Evolutionary conservation across 2,797 vertebrate species (phyloP).

Genomic region (Neopelma chrysocephalum): DNA sequence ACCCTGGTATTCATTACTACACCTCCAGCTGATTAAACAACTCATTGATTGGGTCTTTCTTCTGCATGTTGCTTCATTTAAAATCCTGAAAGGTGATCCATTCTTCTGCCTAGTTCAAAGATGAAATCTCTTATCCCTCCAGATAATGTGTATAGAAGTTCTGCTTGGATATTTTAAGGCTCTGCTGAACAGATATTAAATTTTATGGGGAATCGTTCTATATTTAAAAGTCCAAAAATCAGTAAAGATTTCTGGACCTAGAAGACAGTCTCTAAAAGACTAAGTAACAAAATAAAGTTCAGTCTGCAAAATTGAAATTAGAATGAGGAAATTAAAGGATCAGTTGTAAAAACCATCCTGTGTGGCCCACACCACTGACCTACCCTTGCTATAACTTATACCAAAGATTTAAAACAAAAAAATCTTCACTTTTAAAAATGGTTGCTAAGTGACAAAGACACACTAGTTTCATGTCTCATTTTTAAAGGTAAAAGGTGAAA

Average conservation of each 20-base stretch:
- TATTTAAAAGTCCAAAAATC: background rate
- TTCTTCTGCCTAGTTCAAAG: background rate
- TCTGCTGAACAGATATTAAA: background rate
- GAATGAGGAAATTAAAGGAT: background rate
- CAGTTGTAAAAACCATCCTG: background rate
- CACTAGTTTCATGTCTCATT: background rate
- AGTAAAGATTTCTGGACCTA: background rate
- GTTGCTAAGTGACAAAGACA: background rate
- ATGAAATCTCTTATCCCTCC: background rate
- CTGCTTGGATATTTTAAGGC: background rate
- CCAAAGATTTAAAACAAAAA: background rate
- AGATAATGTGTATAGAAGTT: background rate
- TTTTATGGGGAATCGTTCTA: background rate
- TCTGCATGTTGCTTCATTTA: slow-evolving; percentile 17
- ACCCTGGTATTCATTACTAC: background rate
- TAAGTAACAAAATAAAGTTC: background rate
- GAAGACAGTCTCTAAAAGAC: background rate
- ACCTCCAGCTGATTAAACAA: background rate
- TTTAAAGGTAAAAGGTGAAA: background rate
- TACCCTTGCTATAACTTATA: background rate
- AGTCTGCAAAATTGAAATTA: background rate
- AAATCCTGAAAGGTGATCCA: slow-evolving; percentile 22
- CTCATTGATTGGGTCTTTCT: slow-evolving; percentile 2
- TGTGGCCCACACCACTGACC: background rate
- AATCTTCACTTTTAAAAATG: background rate